Base-by-base conservation (phyloP, 37 sponge, comb jelly and placozoan genomes). In the Chondrilla cf. caribensis region DNA sequence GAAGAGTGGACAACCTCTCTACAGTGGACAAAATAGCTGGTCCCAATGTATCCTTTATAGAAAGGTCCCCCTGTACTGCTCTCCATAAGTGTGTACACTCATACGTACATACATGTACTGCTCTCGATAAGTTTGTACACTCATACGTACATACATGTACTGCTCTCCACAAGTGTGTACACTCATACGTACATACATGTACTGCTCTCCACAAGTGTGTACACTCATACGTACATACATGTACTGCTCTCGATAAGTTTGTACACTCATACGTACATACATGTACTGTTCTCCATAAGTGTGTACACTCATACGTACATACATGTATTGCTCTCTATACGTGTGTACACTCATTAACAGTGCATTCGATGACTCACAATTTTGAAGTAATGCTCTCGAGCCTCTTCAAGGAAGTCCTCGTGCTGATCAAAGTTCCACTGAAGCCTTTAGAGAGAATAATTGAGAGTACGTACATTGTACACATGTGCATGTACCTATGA, bases 381-480 rank as follows among this genome's bases (percentile, higher is more conserved):
- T n/a, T n/a, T 55, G n/a, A 31, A 22, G 21, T 84, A 47, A 43
- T 75, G 33, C 15, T 47, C 71, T 55, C 82, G 78, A 39, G 92
- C 79, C 62, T 82, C 64, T 36, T 41, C 38, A 38, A 91, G 43
- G 26, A 87, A 78, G 19, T 85, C 76, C 35, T 68, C 77, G 51
- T 84, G 64, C 0, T 31, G 79, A 60, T 87, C 83, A 58, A 91
- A 35, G 54, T 91, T 84, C 92, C 92, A 91, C 38, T 60, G 37
- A 54, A 91, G 38, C 58, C 92, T 91, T 44, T 3, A 39, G 19
- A 44, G 17, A 38, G 5, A 22, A 39, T n/a, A 32, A 44, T 15
- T 19, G 17, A 60, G 9, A 54, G 43, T 19, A 3, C 21, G 29
- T 31, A 2, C 44, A 26, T 11, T 15, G 14, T 42, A 7, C 62